Evolutionary conservation across 2,888 invertebrate genomes (phyloP), one percentile per base, ranked within the genome.

Genomic region (Callosobruchus maculatus): DNA sequence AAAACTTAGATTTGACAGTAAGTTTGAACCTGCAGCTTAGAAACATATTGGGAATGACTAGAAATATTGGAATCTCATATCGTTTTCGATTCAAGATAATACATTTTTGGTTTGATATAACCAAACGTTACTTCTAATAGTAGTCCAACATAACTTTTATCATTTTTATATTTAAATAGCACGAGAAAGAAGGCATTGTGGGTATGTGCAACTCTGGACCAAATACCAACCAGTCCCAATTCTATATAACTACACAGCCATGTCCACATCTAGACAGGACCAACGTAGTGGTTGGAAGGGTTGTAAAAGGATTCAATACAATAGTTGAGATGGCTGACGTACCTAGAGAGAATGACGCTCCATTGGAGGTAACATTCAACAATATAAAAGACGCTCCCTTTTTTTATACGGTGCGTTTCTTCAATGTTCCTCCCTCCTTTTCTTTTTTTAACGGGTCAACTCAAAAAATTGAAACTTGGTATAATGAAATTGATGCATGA

Each of bases 201-300:
- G 94, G 94, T 81, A 94, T 94, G 94, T 93, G 93, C 81, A 98
- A 93, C 87, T 92, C 89, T 85, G 97, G 92, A 72, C 91, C 91
- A 20, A 90, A 98, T 85, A 94, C 96, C 9, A 98, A 98, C 86
- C 95, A 94, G 78, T 98, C 98, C 0, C 99, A 99, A 88, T 99
- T 99, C 88, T 96, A 97, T 84, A 94, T 98, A 75, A 94, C 95
- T 0, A 91, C 93, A 0, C 92, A 91, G 0, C 90, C 92, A 0
- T 94, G 95, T 82, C 88, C 90, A 0, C 96, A 96, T 84, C 88
- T 97, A 70, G 93, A 97, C 85, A 92, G 91, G 4, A 92, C 90
- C 20, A 95, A 97, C 85, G 95, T 96, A 0, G 95, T 93, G 22
- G 94, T 95, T 83, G 97, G 96, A 0, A 90, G 89, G 77, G 94